These are phyloP conservation scores for Rhinopomastus cyanomelas DNA, from an alignment of 2,113 vertebrate genomes.

Conservation along the genomic window DNA sequence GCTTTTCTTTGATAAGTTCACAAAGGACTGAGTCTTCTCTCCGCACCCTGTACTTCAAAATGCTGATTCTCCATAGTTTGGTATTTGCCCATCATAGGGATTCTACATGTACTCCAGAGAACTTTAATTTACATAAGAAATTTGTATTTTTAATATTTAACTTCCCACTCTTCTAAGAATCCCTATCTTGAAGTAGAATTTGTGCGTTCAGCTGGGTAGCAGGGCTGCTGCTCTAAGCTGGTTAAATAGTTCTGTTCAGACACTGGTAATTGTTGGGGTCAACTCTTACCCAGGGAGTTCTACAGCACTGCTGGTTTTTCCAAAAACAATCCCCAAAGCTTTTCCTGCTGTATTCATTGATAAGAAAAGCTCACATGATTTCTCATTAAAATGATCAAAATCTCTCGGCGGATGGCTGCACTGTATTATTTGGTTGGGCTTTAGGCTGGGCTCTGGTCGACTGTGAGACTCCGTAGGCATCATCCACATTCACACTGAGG, in stretches of 20 bases:
- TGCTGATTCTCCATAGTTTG: slow-evolving; percentile 51
- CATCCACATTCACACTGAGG: neutral
- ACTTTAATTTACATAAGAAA: neutral
- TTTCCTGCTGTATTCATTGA: slow-evolving; percentile 35
- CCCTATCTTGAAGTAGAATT: slow-evolving; percentile 46
- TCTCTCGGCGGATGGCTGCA: neutral
- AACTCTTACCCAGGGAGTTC: slow-evolving; percentile 16
- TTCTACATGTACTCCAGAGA: neutral
- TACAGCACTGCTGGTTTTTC: slow-evolving; percentile 50
- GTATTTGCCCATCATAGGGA: slow-evolving; percentile 5
- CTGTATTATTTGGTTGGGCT: slow-evolving; percentile 5
- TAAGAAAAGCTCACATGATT: neutral
- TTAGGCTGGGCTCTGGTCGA: neutral
- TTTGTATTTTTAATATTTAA: slow-evolving; percentile 23
- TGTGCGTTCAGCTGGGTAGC: slow-evolving; percentile 33
- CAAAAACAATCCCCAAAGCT: neutral
- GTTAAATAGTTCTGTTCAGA: neutral
- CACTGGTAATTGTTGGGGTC: slow-evolving; percentile 8
- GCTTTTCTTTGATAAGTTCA: slow-evolving; percentile 87
- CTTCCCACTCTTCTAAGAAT: neutral
- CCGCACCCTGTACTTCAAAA: slow-evolving; percentile 49
- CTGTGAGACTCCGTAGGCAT: neutral
- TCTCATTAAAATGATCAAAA: slow-evolving; percentile 18
- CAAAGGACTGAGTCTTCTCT: slow-evolving; percentile 36
- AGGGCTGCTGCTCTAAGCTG: neutral